These are phyloP conservation scores for Plotosus lineatus DNA, from an alignment of 2,113 vertebrate species.

Conservation along the genomic window DNA sequence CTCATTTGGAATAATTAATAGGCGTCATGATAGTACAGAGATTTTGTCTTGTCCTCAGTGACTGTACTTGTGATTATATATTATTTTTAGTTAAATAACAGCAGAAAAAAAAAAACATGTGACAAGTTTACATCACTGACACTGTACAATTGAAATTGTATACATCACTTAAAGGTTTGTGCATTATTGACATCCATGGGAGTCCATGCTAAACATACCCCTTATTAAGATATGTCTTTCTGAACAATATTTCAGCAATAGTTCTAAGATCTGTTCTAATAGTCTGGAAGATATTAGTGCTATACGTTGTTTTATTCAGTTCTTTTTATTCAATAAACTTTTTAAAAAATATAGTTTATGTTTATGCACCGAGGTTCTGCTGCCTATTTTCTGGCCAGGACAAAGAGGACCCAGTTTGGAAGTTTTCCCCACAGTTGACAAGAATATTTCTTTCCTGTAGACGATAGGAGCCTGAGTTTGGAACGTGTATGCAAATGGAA, in stretches of 20 bases:
- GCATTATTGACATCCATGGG: conserved; percentile 29
- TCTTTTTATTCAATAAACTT: background rate
- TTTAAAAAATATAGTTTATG: background rate
- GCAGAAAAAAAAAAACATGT: conserved; percentile 4
- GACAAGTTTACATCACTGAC: background rate
- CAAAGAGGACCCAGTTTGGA: background rate
- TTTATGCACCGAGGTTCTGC: background rate
- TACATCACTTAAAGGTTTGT: background rate
- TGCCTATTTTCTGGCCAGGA: background rate
- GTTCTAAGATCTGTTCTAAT: background rate
- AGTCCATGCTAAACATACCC: conserved; percentile 31
- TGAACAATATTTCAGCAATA: conserved; percentile 4
- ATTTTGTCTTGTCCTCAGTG: background rate
- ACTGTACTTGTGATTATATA: background rate
- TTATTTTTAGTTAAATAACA: background rate
- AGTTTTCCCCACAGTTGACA: background rate
- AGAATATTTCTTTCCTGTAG: background rate
- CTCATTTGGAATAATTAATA: background rate
- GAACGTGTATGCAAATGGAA: conserved; percentile 10
- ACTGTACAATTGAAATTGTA: background rate
- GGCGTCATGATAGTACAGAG: background rate
- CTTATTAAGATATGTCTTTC: conserved; percentile 10
- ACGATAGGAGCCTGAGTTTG: background rate
- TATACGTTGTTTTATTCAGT: background rate
- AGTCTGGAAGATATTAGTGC: background rate